Percentiles rank a stretch among this genome's conserved stretches.
Conservation (phyloP, 2,888 invertebrate species). For the Galerucella pusilla region DNA sequence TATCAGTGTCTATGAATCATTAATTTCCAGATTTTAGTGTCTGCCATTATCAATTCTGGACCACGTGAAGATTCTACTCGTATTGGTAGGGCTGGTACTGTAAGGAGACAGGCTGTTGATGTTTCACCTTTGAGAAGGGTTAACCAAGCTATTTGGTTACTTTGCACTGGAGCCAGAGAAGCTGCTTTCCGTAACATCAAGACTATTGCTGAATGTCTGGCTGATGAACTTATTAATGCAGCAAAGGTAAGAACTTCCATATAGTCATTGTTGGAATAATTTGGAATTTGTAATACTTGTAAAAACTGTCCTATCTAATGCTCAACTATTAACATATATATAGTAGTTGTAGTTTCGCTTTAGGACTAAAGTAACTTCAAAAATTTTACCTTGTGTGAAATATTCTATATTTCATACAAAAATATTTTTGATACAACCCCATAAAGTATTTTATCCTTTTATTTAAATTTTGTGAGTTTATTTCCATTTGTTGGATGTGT, state of each 20-base stretch:
- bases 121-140: constrained; percentile 98
- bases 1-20: constrained; percentile 16
- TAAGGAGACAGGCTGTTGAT: constrained; percentile 99
- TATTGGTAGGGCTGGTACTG: constrained; percentile 99
- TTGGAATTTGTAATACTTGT: constrained; percentile 2
- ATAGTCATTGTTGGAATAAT: neutral
- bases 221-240: constrained; percentile 99
- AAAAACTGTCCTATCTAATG: constrained; percentile 59
- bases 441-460: too few species aligned
- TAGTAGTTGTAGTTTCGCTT: constrained; percentile 57
- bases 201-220: constrained; percentile 99
- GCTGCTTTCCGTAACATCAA: constrained; percentile 99
- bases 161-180: constrained; percentile 99
- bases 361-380: constrained; percentile 34
- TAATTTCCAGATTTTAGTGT: constrained; percentile 81
- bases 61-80: constrained; percentile 99
- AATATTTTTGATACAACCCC: constrained; percentile 30
- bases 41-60: constrained; percentile 98
- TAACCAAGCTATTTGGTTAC: constrained; percentile 99
- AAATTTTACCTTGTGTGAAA: constrained; percentile 31
- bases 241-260: constrained; percentile 78
- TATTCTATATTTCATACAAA: constrained; percentile 12
- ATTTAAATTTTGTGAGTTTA: too few species aligned
- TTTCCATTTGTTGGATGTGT: too few species aligned
- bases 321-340: constrained; percentile 47